These are phyloP conservation scores for Ariopsis seemanni DNA, from an alignment of 2,113 vertebrate species.

Conservation along the genomic window DNA sequence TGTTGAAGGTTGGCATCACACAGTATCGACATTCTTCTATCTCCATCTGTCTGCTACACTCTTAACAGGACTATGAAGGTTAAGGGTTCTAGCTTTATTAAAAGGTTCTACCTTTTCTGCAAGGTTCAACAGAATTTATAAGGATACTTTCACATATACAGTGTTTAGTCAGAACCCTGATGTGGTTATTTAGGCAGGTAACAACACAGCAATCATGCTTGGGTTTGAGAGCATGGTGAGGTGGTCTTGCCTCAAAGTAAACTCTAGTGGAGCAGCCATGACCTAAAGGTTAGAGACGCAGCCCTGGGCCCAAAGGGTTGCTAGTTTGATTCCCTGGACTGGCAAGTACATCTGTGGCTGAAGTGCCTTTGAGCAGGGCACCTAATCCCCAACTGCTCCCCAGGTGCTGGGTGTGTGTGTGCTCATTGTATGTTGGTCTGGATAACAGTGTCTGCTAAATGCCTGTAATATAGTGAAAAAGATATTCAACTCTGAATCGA, in stretches of 20 bases:
- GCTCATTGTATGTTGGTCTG: no score
- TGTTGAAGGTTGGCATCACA: neutral
- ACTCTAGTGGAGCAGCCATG: neutral
- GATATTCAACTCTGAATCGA: neutral
- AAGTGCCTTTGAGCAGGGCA: no score
- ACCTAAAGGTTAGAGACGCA: no score
- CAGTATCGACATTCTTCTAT: slow-evolving; percentile 9
- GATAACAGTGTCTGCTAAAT: no score
- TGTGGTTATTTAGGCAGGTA: neutral
- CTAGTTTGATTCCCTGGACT: no score
- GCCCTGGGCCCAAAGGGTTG: no score
- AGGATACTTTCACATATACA: neutral
- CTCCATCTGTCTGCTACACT: neutral
- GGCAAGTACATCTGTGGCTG: no score
- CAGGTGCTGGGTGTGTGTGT: no score
- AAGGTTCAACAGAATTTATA: neutral
- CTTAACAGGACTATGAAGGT: neutral
- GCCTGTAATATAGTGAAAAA: neutral
- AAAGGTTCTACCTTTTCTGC: neutral
- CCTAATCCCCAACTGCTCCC: no score
- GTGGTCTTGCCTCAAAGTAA: neutral
- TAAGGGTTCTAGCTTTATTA: neutral
- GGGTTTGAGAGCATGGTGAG: neutral
- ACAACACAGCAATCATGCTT: neutral
- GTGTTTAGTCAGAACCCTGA: neutral